Conservation (phyloP, 2,888 invertebrate genomes). For the Thymelicus lineola region DNA sequence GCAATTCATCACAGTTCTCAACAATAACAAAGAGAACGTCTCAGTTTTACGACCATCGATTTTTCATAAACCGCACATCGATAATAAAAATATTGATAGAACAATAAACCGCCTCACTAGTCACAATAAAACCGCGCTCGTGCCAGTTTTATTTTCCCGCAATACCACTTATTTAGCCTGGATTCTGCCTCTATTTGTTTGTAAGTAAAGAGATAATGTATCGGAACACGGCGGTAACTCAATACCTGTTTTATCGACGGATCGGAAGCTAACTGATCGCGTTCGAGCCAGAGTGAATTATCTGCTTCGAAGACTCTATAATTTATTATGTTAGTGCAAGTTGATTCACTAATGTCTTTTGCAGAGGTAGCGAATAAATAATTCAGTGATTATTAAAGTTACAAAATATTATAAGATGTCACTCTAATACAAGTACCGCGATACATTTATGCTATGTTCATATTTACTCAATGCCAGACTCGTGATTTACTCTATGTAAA, state of each 20-base stretch:
- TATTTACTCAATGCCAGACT: no score
- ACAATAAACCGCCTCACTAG: constrained; percentile 41
- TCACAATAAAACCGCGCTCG: constrained; percentile 44
- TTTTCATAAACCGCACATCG: constrained; percentile 44
- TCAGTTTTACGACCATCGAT: constrained; percentile 43
- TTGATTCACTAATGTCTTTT: constrained; percentile 35
- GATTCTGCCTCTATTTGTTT: constrained; percentile 60
- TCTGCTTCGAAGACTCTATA: constrained; percentile 39
- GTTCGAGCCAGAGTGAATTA: constrained; percentile 36
- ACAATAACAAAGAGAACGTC: constrained; percentile 23
- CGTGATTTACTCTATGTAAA: no score
- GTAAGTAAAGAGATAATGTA: constrained; percentile 55
- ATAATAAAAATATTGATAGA: constrained; percentile 40
- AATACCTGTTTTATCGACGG: constrained; percentile 48
- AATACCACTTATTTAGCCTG: constrained; percentile 59
- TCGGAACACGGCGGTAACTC: constrained; percentile 44
- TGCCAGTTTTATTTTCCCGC: constrained; percentile 57
- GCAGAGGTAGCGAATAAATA: constrained; percentile 20
- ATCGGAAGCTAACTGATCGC: constrained; percentile 36
- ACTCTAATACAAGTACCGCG: no score
- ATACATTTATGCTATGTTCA: no score
- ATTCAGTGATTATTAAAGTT: background rate
- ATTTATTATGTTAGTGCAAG: constrained; percentile 37
- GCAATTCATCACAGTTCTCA: constrained; percentile 26
- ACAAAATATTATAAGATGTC: no score